Percentiles rank a stretch among this genome's conserved stretches.
phyloP scores from a whole-genome alignment of 2,797 vertebrate genomes.

The Tadarida brasiliensis region DNA sequence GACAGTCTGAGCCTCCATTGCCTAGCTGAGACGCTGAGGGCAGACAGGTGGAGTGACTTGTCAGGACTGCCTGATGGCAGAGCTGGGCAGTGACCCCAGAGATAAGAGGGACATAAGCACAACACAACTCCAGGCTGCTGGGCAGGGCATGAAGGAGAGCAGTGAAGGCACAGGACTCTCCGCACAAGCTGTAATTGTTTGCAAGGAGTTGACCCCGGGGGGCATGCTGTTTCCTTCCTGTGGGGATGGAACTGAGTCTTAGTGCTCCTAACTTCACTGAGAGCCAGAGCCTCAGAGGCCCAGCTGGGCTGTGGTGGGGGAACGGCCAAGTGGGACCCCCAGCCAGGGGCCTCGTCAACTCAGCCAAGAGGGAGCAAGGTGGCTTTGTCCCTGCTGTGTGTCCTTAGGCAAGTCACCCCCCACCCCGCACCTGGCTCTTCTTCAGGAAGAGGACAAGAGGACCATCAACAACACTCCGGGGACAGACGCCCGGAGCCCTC shows the following conservation, averaged over 20 bases:
- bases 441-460: neutral
- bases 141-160: neutral
- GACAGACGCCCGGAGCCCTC: neutral
- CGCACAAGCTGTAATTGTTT: neutral
- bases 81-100: neutral
- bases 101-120: neutral
- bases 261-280: neutral
- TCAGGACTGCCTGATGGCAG: neutral
- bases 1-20: neutral
- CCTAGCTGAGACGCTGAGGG: neutral
- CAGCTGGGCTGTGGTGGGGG: neutral
- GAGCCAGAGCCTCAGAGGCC: neutral
- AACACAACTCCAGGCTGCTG: neutral
- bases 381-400: neutral
- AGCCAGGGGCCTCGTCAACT: neutral
- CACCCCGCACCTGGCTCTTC: neutral
- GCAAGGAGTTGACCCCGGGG: neutral
- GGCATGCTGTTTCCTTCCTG: neutral
- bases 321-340: neutral
- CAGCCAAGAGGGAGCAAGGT: neutral
- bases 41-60: neutral
- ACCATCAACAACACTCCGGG: too few relatives aligned
- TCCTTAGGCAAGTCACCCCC: neutral
- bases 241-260: neutral
- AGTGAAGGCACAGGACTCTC: neutral